phyloP scores from a whole-genome alignment of 2,113 vertebrate genomes.

The Tychaedon coryphoeus region DNA sequence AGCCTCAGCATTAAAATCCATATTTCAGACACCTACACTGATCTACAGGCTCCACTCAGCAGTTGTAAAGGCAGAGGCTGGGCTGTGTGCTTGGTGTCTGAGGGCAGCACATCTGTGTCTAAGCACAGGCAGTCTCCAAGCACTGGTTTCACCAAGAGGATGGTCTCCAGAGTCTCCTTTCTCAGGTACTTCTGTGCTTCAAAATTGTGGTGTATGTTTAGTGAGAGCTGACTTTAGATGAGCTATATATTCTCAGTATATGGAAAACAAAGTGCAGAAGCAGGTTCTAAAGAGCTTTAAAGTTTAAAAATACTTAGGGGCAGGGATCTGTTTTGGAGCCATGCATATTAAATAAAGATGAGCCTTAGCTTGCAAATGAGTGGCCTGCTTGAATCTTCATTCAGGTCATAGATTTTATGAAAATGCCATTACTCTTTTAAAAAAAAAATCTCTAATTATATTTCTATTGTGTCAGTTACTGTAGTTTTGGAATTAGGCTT shows the following conservation, averaged over 20 bases:
- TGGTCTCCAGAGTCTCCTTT: rapidly evolving
- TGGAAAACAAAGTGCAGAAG: neutral
- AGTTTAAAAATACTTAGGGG: neutral
- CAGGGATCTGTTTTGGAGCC: neutral
- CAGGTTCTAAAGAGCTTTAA: neutral
- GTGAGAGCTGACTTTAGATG: neutral
- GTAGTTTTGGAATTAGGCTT: neutral
- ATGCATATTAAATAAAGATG: neutral
- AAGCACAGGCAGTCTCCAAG: neutral
- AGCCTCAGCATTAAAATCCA: neutral
- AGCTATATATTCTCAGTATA: neutral
- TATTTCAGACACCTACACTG: neutral
- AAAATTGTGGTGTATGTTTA: neutral
- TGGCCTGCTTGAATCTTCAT: neutral
- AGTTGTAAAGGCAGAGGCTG: neutral
- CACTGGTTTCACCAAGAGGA: neutral
- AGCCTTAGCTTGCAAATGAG: neutral
- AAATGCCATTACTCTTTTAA: neutral
- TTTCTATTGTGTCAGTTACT: neutral
- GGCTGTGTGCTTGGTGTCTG: rapidly evolving
- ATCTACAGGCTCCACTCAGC: neutral
- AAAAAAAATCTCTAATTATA: neutral
- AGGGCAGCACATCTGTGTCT: neutral
- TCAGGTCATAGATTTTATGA: neutral
- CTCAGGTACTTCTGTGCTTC: neutral